phyloP scores from a whole-genome alignment of 2,888 invertebrate genomes.

The Pinctada fucata region DNA sequence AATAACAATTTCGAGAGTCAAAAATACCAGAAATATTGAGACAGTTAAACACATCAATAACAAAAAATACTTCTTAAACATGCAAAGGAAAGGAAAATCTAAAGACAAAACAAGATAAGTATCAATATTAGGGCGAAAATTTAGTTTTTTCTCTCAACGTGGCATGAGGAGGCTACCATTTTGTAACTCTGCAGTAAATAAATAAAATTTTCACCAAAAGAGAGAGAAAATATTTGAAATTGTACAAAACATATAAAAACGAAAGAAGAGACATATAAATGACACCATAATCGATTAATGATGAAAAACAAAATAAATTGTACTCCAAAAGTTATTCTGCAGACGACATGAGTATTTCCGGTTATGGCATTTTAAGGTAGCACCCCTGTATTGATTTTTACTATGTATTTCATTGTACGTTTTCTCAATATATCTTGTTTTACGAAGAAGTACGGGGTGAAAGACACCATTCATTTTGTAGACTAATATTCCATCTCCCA shows the following conservation, averaged over 20 bases:
- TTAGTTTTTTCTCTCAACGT: slow-evolving; percentile 28
- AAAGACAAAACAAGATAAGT: not conserved
- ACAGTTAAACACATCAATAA: no score
- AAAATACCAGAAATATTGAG: no score
- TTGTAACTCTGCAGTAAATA: slow-evolving; percentile 39
- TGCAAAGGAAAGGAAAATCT: not conserved
- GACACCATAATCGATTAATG: not conserved
- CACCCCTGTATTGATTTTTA: no score
- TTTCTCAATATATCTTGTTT: no score
- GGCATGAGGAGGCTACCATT: slow-evolving; percentile 49
- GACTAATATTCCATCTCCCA: no score
- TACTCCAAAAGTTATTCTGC: slow-evolving; percentile 8
- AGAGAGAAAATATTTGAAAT: not conserved
- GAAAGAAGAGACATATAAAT: no score
- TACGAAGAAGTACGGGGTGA: no score
- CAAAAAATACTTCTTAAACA: not conserved
- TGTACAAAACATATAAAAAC: no score
- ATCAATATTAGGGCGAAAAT: no score
- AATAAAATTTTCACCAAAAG: not conserved
- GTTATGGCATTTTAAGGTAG: not conserved
- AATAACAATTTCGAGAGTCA: no score
- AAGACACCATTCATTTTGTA: no score
- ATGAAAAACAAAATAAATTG: not conserved
- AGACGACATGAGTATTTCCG: slow-evolving; percentile 9
- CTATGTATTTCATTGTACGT: no score